Percentiles rank a stretch among this genome's conserved stretches.
These are phyloP conservation scores for Monopterus albus DNA, from an alignment of 2,113 vertebrate genomes.

Conservation along the genomic window DNA sequence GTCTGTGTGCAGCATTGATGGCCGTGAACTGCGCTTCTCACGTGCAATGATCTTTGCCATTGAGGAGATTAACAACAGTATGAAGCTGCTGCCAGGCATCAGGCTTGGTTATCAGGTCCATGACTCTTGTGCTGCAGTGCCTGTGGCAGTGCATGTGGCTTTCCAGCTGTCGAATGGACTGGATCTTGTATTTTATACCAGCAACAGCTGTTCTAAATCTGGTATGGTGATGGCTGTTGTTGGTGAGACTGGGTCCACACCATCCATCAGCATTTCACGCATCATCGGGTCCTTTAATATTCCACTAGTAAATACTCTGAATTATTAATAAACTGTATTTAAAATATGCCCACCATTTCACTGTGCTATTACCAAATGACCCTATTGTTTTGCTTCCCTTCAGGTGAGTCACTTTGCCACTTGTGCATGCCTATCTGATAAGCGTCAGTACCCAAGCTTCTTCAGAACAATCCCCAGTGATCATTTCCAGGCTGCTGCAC, in stretches of 20 bases:
- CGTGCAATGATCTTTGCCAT: slow-evolving; percentile 78
- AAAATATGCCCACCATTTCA: too few relatives aligned
- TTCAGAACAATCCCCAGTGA: slow-evolving; percentile 83
- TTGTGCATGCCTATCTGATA: slow-evolving; percentile 80
- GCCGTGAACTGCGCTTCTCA: slow-evolving; percentile 70
- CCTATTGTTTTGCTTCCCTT: background rate
- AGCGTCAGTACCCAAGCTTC: slow-evolving; percentile 74
- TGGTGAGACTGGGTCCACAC: slow-evolving; percentile 77
- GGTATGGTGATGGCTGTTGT: slow-evolving; percentile 63
- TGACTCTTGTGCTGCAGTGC: slow-evolving; percentile 73
- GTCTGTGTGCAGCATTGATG: slow-evolving; percentile 57
- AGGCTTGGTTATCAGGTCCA: slow-evolving; percentile 76
- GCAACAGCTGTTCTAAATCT: slow-evolving; percentile 35
- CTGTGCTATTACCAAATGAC: too few relatives aligned
- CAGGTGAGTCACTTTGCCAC: slow-evolving; percentile 81
- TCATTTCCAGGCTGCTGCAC: slow-evolving; percentile 74
- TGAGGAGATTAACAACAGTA: slow-evolving; percentile 81
- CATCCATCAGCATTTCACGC: slow-evolving; percentile 75
- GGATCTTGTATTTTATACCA: slow-evolving; percentile 28
- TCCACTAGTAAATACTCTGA: slow-evolving; percentile 65
- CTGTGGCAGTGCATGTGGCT: slow-evolving; percentile 54
- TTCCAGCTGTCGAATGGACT: slow-evolving; percentile 70
- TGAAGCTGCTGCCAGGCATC: slow-evolving; percentile 68
- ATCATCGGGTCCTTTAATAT: slow-evolving; percentile 71
- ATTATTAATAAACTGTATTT: too few relatives aligned